Percentiles rank a stretch among this genome's conserved stretches.
phyloP scores from a whole-genome alignment of 2,113 vertebrate genomes.

The Apteryx mantelli region DNA sequence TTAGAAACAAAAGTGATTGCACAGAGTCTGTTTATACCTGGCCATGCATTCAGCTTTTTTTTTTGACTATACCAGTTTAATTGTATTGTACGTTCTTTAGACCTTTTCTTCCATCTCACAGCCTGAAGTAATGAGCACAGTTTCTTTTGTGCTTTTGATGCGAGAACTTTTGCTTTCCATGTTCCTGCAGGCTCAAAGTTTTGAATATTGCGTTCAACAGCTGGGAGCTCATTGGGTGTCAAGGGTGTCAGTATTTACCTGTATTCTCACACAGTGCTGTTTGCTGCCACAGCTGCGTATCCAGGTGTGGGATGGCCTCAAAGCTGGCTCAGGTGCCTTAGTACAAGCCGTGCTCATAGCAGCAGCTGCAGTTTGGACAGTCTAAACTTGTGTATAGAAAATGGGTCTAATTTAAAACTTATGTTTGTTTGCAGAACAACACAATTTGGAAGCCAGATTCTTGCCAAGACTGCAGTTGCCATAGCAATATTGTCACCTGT shows the following conservation, averaged over 20 bases:
- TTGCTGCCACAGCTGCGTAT: rapidly evolving
- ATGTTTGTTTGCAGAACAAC: conserved; percentile 82
- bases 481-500: conserved; percentile 82
- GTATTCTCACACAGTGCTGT: not conserved
- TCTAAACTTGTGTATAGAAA: not conserved
- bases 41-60: not conserved
- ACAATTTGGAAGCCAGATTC: conserved; percentile 87
- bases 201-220: not conserved
- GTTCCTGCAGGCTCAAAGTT: not conserved
- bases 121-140: too few species aligned
- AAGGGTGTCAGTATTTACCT: not conserved
- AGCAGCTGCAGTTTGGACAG: not conserved
- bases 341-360: not conserved
- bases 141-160: not conserved
- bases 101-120: not conserved
- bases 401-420: conserved; percentile 6
- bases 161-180: not conserved
- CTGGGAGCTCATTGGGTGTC: not conserved
- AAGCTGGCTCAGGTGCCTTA: not conserved
- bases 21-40: not conserved
- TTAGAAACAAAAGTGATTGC: not conserved
- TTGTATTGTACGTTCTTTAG: not conserved
- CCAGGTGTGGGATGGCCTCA: rapidly evolving
- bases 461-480: conserved; percentile 89
- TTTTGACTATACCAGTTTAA: not conserved